phyloP scores from a whole-genome alignment of 2,888 invertebrate genomes.

The Amphipyra berbera region DNA sequence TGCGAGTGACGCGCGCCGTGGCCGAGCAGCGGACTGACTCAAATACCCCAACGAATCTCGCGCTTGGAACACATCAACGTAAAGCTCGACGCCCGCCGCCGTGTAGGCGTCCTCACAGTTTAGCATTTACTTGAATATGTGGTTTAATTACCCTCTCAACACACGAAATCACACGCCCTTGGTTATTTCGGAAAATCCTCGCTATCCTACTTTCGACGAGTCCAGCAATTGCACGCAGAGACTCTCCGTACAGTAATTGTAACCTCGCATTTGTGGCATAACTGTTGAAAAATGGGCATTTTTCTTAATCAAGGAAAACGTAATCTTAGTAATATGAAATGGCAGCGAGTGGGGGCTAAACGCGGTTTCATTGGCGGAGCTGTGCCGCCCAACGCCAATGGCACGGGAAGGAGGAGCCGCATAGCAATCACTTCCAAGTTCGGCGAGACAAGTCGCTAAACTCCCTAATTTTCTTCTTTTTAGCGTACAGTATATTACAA shows the following conservation, averaged over 20 bases:
- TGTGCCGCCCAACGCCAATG: conserved; percentile 80
- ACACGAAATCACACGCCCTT: conserved; percentile 23
- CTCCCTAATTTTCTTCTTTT: conserved; percentile 72
- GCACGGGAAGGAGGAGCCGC: conserved; percentile 84
- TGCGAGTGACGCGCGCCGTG: conserved; percentile 67
- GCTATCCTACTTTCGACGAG: background rate
- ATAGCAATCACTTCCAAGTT: conserved; percentile 77
- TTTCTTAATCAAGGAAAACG: conserved; percentile 76
- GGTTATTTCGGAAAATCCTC: conserved; percentile 6
- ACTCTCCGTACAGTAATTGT: conserved; percentile 1
- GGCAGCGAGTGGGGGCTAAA: conserved; percentile 80
- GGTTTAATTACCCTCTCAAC: conserved; percentile 31
- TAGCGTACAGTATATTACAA: conserved; percentile 45
- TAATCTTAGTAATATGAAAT: conserved; percentile 74
- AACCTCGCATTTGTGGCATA: conserved; percentile 33
- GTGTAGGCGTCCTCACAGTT: conserved; percentile 55
- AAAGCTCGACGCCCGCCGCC: conserved; percentile 58
- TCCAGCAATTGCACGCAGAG: background rate
- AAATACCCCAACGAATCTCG: conserved; percentile 60
- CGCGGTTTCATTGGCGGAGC: conserved; percentile 83
- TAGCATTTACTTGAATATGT: conserved; percentile 48
- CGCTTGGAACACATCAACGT: conserved; percentile 58
- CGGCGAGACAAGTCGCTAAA: conserved; percentile 75
- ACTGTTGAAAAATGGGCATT: conserved; percentile 64
- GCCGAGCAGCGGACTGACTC: conserved; percentile 72